Conservation (phyloP, 2,888 invertebrate species). For the Pachliopta kotzebuea region DNA sequence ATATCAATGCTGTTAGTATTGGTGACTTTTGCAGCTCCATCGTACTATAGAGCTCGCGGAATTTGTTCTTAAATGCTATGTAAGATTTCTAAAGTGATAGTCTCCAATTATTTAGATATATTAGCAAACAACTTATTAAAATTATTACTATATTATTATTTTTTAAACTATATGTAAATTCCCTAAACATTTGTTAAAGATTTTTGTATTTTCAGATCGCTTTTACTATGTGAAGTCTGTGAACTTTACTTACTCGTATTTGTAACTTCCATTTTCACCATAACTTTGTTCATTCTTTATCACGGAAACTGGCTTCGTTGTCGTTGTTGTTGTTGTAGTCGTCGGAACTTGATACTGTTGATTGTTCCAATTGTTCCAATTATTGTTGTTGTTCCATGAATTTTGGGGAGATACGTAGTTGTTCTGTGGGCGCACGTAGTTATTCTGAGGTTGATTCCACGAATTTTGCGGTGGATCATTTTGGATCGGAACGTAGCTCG, state of each 20-base stretch:
- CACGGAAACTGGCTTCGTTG: slow-evolving; percentile 58
- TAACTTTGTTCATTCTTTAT: slow-evolving; percentile 69
- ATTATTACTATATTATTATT: too few relatives aligned
- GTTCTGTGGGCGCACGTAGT: slow-evolving; percentile 38
- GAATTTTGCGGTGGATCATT: slow-evolving; percentile 38
- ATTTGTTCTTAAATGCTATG: too few relatives aligned
- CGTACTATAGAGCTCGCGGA: too few relatives aligned
- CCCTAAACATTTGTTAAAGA: too few relatives aligned
- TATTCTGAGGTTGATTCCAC: slow-evolving; percentile 38
- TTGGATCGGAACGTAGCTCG: slow-evolving; percentile 34
- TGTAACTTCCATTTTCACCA: slow-evolving; percentile 74
- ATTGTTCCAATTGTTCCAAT: slow-evolving; percentile 30
- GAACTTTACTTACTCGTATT: slow-evolving; percentile 73
- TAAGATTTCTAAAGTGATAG: too few relatives aligned
- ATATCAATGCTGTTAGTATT: too few relatives aligned
- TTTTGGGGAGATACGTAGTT: slow-evolving; percentile 39
- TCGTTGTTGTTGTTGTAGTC: slow-evolving; percentile 31
- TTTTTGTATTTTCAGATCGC: too few relatives aligned
- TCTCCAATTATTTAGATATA: too few relatives aligned
- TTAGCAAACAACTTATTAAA: too few relatives aligned
- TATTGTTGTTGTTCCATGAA: slow-evolving; percentile 35
- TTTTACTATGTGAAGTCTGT: too few relatives aligned
- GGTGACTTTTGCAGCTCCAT: too few relatives aligned
- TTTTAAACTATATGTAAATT: too few relatives aligned
- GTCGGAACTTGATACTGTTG: slow-evolving; percentile 21